phyloP scores from a whole-genome alignment of 2,797 vertebrate species.

The Orientallactaga sibirica region DNA sequence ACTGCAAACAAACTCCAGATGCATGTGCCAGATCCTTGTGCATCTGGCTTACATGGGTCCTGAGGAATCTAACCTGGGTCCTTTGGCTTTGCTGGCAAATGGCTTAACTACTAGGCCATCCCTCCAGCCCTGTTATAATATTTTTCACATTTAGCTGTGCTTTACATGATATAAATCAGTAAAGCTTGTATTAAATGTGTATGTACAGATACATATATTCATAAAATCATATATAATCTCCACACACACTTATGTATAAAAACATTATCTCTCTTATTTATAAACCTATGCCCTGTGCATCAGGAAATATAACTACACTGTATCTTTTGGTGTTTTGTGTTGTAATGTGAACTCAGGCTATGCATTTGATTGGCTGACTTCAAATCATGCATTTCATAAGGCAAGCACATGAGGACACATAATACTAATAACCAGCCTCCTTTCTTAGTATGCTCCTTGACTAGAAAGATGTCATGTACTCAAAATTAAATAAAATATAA shows the following conservation, averaged over 20 bases:
- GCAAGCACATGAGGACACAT: slow-evolving; percentile 38
- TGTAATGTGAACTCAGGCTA: background rate
- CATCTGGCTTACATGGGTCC: too few relatives aligned
- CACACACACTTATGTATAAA: background rate
- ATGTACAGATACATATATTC: background rate
- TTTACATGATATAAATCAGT: background rate
- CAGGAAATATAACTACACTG: background rate
- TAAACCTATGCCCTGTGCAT: fast-evolving
- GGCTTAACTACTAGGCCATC: too few relatives aligned
- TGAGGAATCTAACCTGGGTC: too few relatives aligned
- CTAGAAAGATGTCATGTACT: background rate
- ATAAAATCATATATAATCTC: too few relatives aligned
- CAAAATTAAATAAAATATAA: slow-evolving; percentile 21
- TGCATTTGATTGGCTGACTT: slow-evolving; percentile 13
- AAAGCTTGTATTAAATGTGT: background rate
- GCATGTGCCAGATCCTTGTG: too few relatives aligned
- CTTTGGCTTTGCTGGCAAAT: too few relatives aligned
- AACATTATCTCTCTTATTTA: background rate
- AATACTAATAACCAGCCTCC: slow-evolving; percentile 40
- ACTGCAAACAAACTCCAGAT: too few relatives aligned
- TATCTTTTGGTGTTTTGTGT: background rate
- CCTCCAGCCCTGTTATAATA: background rate
- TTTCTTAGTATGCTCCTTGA: background rate
- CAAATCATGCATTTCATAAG: slow-evolving; percentile 39
- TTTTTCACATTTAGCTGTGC: background rate